Evolutionary conservation across 2,888 invertebrate species (phyloP).

Genomic region (Orthosia cruda): DNA sequence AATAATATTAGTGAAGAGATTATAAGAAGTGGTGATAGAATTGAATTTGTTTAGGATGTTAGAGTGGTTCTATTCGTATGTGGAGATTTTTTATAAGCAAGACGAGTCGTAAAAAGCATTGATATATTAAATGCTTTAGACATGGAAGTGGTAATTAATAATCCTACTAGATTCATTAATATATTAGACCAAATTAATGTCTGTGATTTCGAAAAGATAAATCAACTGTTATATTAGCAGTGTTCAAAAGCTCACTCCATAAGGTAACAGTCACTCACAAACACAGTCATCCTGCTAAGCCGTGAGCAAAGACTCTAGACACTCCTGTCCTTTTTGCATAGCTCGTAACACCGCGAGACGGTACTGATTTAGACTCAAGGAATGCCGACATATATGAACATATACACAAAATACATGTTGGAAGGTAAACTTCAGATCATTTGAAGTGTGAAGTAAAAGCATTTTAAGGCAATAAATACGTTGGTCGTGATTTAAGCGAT

Average conservation of each 20-base stretch:
- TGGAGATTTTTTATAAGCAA: not conserved
- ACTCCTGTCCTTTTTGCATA: conserved; percentile 71
- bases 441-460: conserved; percentile 66
- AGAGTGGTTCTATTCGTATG: not conserved
- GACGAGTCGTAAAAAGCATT: not conserved
- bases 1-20: not conserved
- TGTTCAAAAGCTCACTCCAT: conserved; percentile 14
- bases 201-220: conserved; percentile 2
- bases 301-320: conserved; percentile 52
- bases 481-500: conserved; percentile 62
- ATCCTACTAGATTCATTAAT: not conserved
- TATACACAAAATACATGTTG: conserved; percentile 27
- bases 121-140: not conserved
- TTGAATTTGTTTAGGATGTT: not conserved
- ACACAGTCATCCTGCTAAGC: conserved; percentile 21
- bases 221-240: conserved; percentile 1
- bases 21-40: not conserved
- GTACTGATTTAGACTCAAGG: conserved; percentile 71
- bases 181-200: not conserved
- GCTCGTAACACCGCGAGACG: conserved; percentile 60
- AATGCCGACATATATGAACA: conserved; percentile 54
- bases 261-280: conserved; percentile 34
- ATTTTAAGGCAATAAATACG: conserved; percentile 55
- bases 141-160: not conserved
- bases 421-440: conserved; percentile 54